Conservation (phyloP, 2,113 vertebrate genomes). For the Oreamnos americanus region DNA sequence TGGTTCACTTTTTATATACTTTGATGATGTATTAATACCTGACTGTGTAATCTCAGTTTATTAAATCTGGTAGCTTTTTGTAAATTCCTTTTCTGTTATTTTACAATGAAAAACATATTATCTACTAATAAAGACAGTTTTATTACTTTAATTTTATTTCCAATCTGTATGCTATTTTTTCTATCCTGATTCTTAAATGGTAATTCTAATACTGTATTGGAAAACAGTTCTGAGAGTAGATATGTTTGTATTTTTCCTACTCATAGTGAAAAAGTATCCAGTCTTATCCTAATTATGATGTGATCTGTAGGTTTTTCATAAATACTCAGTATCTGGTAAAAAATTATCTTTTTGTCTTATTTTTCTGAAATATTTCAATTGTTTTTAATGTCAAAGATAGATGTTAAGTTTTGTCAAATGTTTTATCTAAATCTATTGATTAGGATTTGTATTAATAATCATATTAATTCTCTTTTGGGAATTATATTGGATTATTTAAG, state of each 20-base stretch:
- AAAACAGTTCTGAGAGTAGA: background rate
- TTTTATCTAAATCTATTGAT: background rate
- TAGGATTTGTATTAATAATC: background rate
- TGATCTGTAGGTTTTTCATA: background rate
- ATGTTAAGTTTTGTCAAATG: background rate
- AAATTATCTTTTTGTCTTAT: background rate
- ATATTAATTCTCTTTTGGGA: background rate
- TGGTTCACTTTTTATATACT: background rate
- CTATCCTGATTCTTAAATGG: background rate
- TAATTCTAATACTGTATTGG: background rate
- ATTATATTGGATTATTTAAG: background rate
- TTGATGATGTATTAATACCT: background rate
- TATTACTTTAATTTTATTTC: background rate
- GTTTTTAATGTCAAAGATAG: background rate
- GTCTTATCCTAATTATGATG: background rate
- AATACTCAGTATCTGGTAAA: background rate
- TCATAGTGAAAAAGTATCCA: background rate
- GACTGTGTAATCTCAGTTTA: background rate
- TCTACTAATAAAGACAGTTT: background rate
- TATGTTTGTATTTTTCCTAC: background rate
- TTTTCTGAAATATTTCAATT: background rate
- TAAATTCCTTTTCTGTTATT: background rate
- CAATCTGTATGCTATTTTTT: too few species aligned
- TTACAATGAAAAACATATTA: background rate
- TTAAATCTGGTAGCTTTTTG: background rate